These are phyloP conservation scores for Drosophila punjabiensis DNA, from an alignment of 1,140 invertebrate genomes.

Conservation along the genomic window DNA sequence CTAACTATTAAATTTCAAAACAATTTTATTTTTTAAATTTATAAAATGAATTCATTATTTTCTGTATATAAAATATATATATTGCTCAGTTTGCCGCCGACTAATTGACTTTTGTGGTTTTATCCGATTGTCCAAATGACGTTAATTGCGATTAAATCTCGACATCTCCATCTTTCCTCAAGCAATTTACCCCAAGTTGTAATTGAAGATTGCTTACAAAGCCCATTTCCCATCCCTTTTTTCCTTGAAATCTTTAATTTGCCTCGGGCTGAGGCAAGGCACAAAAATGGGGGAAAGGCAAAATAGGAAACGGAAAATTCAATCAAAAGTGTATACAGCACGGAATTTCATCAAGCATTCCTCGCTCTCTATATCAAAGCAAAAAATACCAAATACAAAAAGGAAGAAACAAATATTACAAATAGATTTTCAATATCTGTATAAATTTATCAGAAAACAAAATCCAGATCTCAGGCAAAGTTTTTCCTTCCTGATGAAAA, in stretches of 20 bases:
- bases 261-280: slow-evolving; percentile 10
- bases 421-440: slow-evolving; percentile 79
- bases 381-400: slow-evolving; percentile 1
- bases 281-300: slow-evolving; percentile 21
- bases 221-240: slow-evolving; percentile 24
- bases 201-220: slow-evolving; percentile 48
- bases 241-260: slow-evolving; percentile 25
- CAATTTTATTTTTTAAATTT: neutral
- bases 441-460: slow-evolving; percentile 68
- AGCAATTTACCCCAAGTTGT: slow-evolving; percentile 27
- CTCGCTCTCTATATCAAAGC: slow-evolving; percentile 30
- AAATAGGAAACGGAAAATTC: slow-evolving; percentile 64
- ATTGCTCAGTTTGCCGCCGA: slow-evolving; percentile 1
- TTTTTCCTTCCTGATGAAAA: slow-evolving; percentile 42
- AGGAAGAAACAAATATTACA: slow-evolving; percentile 60
- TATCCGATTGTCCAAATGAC: slow-evolving; percentile 58
- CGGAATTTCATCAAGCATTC: slow-evolving; percentile 73
- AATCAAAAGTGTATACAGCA: slow-evolving; percentile 67
- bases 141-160: slow-evolving; percentile 65
- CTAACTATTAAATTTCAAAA: neutral
- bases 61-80: neutral
- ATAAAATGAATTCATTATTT: neutral
- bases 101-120: slow-evolving; percentile 73
- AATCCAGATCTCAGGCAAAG: slow-evolving; percentile 33
- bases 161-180: neutral